These are phyloP conservation scores for Muschampia plurimacula DNA, from an alignment of 2,888 invertebrate genomes.

Conservation along the genomic window DNA sequence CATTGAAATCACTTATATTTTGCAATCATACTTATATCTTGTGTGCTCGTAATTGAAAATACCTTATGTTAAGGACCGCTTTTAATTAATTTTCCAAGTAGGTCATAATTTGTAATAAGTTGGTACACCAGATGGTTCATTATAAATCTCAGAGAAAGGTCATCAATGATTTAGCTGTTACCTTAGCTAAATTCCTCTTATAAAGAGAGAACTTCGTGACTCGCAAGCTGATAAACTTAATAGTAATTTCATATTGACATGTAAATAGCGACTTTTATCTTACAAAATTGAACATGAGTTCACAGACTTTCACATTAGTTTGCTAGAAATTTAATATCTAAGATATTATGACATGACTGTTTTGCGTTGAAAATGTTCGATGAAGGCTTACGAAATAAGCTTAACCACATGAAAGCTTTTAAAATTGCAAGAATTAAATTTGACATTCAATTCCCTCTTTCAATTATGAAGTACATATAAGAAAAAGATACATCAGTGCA, in stretches of 20 bases:
- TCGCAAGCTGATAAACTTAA: neutral
- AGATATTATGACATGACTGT: neutral
- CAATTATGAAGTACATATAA: too few species aligned
- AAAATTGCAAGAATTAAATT: neutral
- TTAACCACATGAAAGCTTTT: neutral
- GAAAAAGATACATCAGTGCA: too few species aligned
- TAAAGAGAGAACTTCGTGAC: neutral
- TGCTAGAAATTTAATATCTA: constrained; percentile 4
- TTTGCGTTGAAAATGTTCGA: neutral
- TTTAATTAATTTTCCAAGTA: too few species aligned
- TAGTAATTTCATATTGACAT: neutral
- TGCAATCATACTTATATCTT: too few species aligned
- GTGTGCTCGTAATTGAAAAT: too few species aligned
- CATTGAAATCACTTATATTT: constrained; percentile 1
- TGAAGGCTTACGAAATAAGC: neutral
- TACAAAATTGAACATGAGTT: neutral
- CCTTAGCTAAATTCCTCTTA: neutral
- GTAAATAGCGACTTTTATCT: neutral
- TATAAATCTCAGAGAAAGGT: too few species aligned
- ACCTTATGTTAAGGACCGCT: too few species aligned
- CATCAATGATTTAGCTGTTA: too few species aligned
- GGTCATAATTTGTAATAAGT: too few species aligned
- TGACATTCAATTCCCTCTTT: neutral
- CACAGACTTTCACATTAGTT: constrained; percentile 4
- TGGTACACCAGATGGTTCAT: too few species aligned